Evolutionary conservation across 35 echinoderm and acorn worm species (phyloP).

Genomic region (Ptychodera flava): DNA sequence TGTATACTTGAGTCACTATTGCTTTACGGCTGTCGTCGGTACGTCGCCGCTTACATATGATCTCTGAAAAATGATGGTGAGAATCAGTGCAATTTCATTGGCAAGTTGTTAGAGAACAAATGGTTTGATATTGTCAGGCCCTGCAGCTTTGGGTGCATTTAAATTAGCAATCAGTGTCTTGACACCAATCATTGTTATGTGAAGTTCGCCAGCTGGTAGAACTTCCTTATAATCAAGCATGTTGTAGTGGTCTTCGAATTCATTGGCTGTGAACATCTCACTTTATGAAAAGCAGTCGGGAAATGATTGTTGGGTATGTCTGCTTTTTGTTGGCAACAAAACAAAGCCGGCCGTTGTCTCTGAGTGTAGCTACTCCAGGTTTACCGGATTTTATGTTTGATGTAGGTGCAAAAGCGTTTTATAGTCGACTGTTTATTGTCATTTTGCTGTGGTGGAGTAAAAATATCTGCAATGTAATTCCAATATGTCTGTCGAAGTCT

Average conservation of each 20-base stretch:
- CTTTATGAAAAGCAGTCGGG: constrained; percentile 21
- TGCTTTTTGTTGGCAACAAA: constrained; percentile 11
- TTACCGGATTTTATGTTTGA: constrained; percentile 32
- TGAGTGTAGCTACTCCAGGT: constrained; percentile 4
- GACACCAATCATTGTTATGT: constrained; percentile 18
- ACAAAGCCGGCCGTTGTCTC: not conserved
- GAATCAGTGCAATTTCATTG: no score
- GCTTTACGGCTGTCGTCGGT: no score
- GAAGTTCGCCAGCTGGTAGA: not conserved
- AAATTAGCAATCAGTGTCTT: constrained; percentile 19
- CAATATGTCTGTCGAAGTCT: no score
- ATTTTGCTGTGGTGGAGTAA: not conserved
- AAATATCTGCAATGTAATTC: constrained; percentile 26
- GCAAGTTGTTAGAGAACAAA: constrained; percentile 13
- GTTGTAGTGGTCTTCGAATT: not conserved
- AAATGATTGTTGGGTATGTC: constrained; percentile 22
- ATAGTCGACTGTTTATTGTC: not conserved
- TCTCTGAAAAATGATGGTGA: no score
- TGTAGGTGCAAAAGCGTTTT: constrained; percentile 40
- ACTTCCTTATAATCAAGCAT: not conserved
- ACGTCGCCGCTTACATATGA: no score
- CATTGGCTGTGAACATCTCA: not conserved
- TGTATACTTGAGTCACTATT: no score
- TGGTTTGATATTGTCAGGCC: constrained; percentile 29
- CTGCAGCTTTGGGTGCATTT: constrained; percentile 13